These are phyloP conservation scores for Numenius phaeopus DNA, from an alignment of 2,797 vertebrate species.

Conservation along the genomic window DNA sequence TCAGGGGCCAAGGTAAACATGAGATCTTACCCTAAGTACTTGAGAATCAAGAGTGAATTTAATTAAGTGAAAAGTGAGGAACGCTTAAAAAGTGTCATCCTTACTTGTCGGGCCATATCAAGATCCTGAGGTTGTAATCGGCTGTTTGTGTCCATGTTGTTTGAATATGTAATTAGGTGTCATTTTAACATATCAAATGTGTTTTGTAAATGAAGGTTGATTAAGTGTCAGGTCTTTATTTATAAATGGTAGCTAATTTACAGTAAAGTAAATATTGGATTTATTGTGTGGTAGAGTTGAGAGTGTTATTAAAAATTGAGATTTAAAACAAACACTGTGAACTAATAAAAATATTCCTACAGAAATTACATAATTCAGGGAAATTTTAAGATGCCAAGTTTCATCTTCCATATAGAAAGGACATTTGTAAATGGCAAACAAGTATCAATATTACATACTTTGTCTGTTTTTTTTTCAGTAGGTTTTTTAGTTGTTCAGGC, in stretches of 20 bases:
- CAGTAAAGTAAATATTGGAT: not conserved
- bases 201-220: conserved; percentile 58
- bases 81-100: conserved; percentile 41
- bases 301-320: not conserved
- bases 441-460: conserved; percentile 19
- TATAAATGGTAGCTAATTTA: conserved; percentile 24
- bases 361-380: not conserved
- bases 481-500: conserved; percentile 15
- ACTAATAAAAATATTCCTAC: not conserved
- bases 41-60: conserved; percentile 15
- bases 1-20: not conserved
- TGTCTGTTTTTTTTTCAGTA: conserved; percentile 18
- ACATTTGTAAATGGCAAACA: conserved; percentile 26
- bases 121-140: conserved; percentile 66
- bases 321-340: not conserved
- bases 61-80: conserved; percentile 33
- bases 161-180: conserved; percentile 77
- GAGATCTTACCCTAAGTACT: not conserved
- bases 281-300: not conserved
- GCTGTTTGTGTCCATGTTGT: conserved; percentile 71
- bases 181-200: conserved; percentile 73
- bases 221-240: conserved; percentile 31
- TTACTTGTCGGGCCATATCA: conserved; percentile 59
- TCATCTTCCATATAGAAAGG: not conserved
- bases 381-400: conserved; percentile 46